phyloP scores from a whole-genome alignment of 37 sponge, comb jelly and placozoan genomes.

The Hormiphora californensis region DNA sequence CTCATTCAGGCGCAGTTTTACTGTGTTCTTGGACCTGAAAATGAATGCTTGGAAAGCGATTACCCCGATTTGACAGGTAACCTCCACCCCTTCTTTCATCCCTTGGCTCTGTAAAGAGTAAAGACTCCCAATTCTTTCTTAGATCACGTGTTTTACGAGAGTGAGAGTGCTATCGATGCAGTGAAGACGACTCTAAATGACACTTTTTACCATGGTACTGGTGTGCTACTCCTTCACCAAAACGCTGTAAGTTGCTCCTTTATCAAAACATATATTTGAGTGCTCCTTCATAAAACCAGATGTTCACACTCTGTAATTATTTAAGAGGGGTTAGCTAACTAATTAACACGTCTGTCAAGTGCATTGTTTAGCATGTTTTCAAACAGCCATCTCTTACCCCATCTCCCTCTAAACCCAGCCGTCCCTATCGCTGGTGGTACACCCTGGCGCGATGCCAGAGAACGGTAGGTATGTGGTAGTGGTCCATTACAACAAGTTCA shows the following conservation, averaged over 20 bases:
- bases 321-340: too few relatives aligned
- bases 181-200: background rate
- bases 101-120: background rate
- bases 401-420: background rate
- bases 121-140: background rate
- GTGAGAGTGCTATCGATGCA: slow-evolving; percentile 35
- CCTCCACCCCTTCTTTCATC: background rate
- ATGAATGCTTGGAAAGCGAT: background rate
- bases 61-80: background rate
- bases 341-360: too few relatives aligned
- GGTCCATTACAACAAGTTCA: slow-evolving; percentile 40
- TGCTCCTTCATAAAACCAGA: too few relatives aligned
- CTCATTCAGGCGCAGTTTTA: slow-evolving; percentile 37
- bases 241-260: background rate
- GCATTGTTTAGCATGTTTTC: too few relatives aligned
- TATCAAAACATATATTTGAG: background rate
- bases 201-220: slow-evolving; percentile 21
- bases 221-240: background rate
- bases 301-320: too few relatives aligned
- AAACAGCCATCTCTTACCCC: too few relatives aligned
- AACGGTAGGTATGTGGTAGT: background rate
- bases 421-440: background rate
- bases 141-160: slow-evolving; percentile 11
- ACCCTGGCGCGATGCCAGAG: background rate
- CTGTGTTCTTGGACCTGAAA: slow-evolving; percentile 18